Base-by-base conservation (phyloP, 2,797 vertebrate species). In the Tiaroga cobitis region DNA sequence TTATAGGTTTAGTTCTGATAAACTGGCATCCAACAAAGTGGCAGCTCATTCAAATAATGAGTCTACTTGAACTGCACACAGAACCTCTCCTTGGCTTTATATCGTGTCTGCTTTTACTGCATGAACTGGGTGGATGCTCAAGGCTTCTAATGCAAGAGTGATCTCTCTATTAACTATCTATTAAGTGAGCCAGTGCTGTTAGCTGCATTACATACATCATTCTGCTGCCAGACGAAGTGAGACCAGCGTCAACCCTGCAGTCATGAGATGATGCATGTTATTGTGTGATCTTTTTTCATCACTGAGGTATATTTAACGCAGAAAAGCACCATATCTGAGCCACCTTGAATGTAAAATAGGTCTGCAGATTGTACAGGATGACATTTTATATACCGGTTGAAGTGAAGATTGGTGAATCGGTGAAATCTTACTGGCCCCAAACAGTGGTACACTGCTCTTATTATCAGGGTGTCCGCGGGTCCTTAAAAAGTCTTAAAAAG, bases 91-190 rank as follows among this genome's bases (percentile, higher is more conserved):
- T 26, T 34, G 67, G 70, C 18, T 81, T 84, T 82, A 39, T 26
- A 41, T 19, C 34, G 24, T 29, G 15, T 87, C 67, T 46, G 46
- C 32, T 76, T 89, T 80, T 34, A 54, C 26, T 3, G 41, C 32
- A 26, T 56, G 46, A 39, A 75, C 19, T 49, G 43, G 34, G 46
- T 7, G n/a, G 61, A 54, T 3, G 51, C 29, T 56, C 26, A 73
- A 39, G 77, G 21, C 29, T 73, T 67, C 16, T 39, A 49, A 34
- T 59, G 49, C 39, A 51, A 51, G 73, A 41, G 6, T 76, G 70
- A 41, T 54, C 37, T 81, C 61, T 75, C n/a, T 49, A 68, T 70
- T 34, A 78, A 29, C 78, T 32, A 3, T 63, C 29, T 63, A 26
- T 65, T 29, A 65, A 32, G 26, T 24, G 51, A 56, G 51, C 19